Base-by-base conservation (phyloP, 2,888 invertebrate species). In the Dioctria linearis region DNA sequence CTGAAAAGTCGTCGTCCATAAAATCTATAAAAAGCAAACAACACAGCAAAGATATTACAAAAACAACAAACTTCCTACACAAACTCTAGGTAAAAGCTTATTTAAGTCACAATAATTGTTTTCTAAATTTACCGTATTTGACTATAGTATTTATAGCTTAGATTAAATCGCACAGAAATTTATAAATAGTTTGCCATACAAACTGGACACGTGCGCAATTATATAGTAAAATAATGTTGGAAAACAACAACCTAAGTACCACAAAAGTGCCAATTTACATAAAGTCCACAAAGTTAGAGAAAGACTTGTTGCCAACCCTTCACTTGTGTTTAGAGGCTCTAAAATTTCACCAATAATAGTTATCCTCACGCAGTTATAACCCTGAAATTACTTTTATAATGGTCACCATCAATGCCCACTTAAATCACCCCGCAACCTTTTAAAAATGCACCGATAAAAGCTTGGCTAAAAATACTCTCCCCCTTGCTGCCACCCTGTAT, bases 361-460 rank as follows among this genome's bases (percentile, higher is more conserved):
- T 9, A 46, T 46, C 9, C 49, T 25, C 25, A 25, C 25, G 25
- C 25, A 25, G 2, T 25, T 25, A 25, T 25, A 25, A 46, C 6
- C 9, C 49, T 46, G 49, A 5, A 46, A 5, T 9, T 46, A 46
- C 49, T 46, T 9, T 9, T 46, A 25, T 25, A 46, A 9, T 46
- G 54, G 11, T 54, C 54, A 54, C 11, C 6, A 25, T 25, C 25
- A 25, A 25, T 25, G 25, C 54, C 1, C 9, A 11, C n/a, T 54
- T 8, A 54, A 4, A n/a, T 11, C 54, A 54, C 11, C 4, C 11
- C 11, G 9, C 11, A 54, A n/a, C 54, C 54, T 54, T 11, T n/a
- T 54, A 54, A 11, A 54, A 54, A 54, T 54, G 54, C 54, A 54
- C 54, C 54, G 54, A 11, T n/a, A 54, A 54, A 54, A 54, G 54